Evolutionary conservation across 23 tunicate genomes (phyloP).

Genomic region (Ascidia mentula): DNA sequence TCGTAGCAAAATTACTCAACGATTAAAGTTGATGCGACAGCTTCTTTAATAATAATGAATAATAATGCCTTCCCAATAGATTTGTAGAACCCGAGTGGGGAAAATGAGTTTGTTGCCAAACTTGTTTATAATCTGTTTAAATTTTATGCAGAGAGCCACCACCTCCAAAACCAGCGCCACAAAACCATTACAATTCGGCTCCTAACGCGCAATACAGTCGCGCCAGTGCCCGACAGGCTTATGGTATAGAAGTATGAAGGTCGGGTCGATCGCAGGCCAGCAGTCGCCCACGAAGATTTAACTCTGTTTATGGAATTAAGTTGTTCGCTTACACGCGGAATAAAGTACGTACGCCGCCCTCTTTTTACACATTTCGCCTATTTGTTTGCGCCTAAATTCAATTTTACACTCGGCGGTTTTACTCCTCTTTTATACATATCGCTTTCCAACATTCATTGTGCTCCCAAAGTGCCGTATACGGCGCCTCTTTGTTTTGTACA

Average conservation of each 20-base stretch:
- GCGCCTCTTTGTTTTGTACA: background rate
- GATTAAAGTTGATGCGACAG: too few species aligned
- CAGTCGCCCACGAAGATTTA: background rate
- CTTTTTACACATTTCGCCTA: background rate
- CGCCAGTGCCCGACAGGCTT: conserved; percentile 87
- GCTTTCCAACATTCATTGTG: background rate
- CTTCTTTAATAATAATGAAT: too few species aligned
- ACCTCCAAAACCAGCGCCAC: conserved; percentile 15
- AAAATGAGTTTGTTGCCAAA: too few species aligned
- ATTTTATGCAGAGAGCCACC: background rate
- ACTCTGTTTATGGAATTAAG: background rate
- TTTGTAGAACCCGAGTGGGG: too few species aligned
- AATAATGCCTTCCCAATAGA: too few species aligned
- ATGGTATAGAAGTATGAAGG: conserved; percentile 78
- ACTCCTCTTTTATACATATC: background rate
- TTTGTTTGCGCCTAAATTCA: background rate
- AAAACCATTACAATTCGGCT: conserved; percentile 14
- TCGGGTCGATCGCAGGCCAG: background rate
- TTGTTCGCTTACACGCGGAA: too few species aligned
- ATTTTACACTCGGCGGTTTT: background rate
- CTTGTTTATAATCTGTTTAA: too few species aligned
- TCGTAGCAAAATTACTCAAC: too few species aligned
- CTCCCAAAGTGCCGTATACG: background rate
- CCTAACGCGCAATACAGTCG: conserved; percentile 46
- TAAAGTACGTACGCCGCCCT: background rate